Evolutionary conservation across 2,113 vertebrate species (phyloP).

Genomic region (Amazona guildingii): DNA sequence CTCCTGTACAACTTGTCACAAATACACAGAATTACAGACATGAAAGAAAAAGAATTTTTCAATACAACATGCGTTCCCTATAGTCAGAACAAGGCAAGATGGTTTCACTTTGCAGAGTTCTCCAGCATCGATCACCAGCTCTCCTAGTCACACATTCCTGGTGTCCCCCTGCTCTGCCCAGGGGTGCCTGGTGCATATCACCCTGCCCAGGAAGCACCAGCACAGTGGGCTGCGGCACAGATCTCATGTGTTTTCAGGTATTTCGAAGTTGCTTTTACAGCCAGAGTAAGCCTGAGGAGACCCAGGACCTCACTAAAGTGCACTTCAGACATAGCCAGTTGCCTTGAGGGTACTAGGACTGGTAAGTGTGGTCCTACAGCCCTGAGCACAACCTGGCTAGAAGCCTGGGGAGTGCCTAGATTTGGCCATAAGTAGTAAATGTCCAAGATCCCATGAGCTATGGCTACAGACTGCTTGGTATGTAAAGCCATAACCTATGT

Average conservation of each 20-base stretch:
- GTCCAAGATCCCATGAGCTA: rapidly evolving
- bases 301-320: rapidly evolving
- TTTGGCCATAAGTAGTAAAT: rapidly evolving
- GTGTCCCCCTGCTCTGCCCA: background rate
- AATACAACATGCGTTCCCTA: background rate
- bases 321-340: background rate
- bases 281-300: background rate
- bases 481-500: background rate
- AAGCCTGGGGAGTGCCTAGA: background rate
- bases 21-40: background rate
- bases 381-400: background rate
- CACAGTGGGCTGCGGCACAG: background rate
- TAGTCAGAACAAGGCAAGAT: background rate
- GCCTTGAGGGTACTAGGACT: rapidly evolving
- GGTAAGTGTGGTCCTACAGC: background rate
- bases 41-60: background rate
- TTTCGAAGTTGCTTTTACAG: background rate
- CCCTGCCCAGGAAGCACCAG: background rate
- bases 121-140: background rate
- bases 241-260: background rate
- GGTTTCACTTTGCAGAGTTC: background rate
- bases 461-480: rapidly evolving
- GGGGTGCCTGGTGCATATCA: background rate
- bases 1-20: background rate
- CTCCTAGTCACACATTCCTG: background rate